Evolutionary conservation across 2,113 vertebrate genomes (phyloP).

Genomic region (Centrocercus urophasianus): DNA sequence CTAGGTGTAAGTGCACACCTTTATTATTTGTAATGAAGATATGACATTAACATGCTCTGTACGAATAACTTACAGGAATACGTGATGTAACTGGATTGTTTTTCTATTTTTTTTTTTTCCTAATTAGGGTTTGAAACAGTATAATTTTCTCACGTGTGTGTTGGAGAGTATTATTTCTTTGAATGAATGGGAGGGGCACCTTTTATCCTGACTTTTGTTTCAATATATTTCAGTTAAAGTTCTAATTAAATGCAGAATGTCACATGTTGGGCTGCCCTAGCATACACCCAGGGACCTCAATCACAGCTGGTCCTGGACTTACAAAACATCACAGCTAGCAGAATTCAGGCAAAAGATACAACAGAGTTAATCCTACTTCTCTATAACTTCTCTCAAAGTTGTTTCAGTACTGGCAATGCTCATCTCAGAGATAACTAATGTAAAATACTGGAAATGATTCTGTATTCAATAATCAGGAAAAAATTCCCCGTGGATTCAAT

Average conservation of each 20-base stretch:
- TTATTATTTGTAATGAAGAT: neutral
- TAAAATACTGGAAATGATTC: slow-evolving; percentile 23
- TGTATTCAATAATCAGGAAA: slow-evolving; percentile 34
- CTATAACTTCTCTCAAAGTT: neutral
- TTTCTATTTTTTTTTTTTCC: slow-evolving; percentile 14
- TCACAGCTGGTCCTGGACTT: neutral
- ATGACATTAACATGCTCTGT: neutral
- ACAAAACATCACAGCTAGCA: slow-evolving; percentile 18
- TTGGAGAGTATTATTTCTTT: slow-evolving; percentile 22
- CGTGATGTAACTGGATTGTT: neutral
- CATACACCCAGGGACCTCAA: neutral
- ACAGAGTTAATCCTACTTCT: neutral
- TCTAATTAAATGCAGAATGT: slow-evolving; percentile 35
- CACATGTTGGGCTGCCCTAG: neutral
- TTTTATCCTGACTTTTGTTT: slow-evolving; percentile 37
- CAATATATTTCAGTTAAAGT: slow-evolving; percentile 24
- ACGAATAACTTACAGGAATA: neutral
- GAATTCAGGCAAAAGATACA: slow-evolving; percentile 7
- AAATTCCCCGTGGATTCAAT: slow-evolving; percentile 36
- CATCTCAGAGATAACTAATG: slow-evolving; percentile 23
- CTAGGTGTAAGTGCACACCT: neutral
- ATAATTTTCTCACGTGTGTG: slow-evolving; percentile 3
- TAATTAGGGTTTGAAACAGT: slow-evolving; percentile 38
- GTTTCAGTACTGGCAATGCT: slow-evolving; percentile 15
- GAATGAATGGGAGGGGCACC: neutral